Conservation (phyloP, 2,113 vertebrate species). For the Pyrgilauda ruficollis region DNA sequence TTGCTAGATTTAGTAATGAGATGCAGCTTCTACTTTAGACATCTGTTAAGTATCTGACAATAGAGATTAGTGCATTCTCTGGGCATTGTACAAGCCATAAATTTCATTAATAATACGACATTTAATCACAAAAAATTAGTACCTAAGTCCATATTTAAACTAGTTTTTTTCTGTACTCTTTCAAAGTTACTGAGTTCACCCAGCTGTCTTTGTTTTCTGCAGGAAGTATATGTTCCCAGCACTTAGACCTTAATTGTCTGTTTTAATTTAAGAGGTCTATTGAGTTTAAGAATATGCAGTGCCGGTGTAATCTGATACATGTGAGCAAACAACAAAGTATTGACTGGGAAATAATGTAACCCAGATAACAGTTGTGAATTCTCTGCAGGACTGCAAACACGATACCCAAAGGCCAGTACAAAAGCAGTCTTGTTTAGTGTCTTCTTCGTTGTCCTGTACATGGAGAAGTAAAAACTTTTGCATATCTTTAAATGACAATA, state of each 20-base stretch:
- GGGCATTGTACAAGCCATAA: background rate
- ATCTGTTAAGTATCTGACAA: background rate
- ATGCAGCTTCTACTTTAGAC: background rate
- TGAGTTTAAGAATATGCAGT: background rate
- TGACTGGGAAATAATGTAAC: background rate
- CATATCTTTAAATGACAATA: background rate
- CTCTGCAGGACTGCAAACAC: background rate
- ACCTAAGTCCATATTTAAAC: background rate
- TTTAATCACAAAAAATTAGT: background rate
- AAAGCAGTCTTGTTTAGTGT: background rate
- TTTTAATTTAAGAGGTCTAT: background rate
- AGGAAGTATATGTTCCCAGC: background rate
- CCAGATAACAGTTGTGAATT: background rate
- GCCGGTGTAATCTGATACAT: background rate
- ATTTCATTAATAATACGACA: background rate
- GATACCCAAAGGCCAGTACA: background rate
- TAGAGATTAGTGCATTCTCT: background rate
- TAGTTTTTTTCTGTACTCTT: background rate
- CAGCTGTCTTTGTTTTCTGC: background rate
- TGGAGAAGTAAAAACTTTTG: background rate
- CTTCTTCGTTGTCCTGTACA: rapidly evolving
- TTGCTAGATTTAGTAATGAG: background rate
- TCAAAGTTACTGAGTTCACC: background rate
- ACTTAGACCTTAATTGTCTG: background rate
- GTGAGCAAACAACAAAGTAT: background rate